Percentiles rank a stretch among this genome's conserved stretches.
These are phyloP conservation scores for Ganaspis sp. DNA, from an alignment of 1,140 invertebrate genomes.

Conservation along the genomic window DNA sequence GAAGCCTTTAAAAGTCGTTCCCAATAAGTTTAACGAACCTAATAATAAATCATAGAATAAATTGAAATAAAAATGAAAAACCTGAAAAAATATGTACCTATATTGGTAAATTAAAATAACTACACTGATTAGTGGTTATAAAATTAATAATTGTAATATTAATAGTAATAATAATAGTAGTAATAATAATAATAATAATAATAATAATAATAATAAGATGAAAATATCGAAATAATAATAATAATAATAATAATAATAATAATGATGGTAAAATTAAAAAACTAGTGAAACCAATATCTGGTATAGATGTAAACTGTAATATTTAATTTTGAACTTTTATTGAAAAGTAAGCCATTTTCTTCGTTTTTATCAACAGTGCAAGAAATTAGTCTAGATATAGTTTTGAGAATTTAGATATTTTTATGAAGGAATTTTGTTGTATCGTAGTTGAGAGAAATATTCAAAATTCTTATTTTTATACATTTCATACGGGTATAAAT, in stretches of 20 bases:
- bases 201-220: too few species aligned
- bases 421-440: conserved; percentile 2
- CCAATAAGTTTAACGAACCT: conserved; percentile 14
- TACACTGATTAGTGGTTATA: conserved; percentile 4
- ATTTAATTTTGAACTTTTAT: not conserved
- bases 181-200: not conserved
- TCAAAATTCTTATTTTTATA: conserved; percentile 30
- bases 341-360: not conserved
- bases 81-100: conserved; percentile 19
- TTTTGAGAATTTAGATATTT: conserved; percentile 27
- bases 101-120: conserved; percentile 3
- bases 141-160: not conserved
- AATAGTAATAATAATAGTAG: too few species aligned
- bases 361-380: not conserved
- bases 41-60: not conserved
- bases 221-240: too few species aligned
- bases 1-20: conserved; percentile 28
- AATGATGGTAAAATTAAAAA: too few species aligned
- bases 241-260: too few species aligned
- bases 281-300: conserved; percentile 4
- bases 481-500: conserved; percentile 30
- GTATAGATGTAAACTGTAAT: not conserved
- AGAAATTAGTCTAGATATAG: conserved; percentile 1
- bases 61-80: conserved; percentile 11
- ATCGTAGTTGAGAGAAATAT: conserved; percentile 21